Evolutionary conservation across 1,140 invertebrate genomes (phyloP).

Genomic region (Lucilia cuprina): DNA sequence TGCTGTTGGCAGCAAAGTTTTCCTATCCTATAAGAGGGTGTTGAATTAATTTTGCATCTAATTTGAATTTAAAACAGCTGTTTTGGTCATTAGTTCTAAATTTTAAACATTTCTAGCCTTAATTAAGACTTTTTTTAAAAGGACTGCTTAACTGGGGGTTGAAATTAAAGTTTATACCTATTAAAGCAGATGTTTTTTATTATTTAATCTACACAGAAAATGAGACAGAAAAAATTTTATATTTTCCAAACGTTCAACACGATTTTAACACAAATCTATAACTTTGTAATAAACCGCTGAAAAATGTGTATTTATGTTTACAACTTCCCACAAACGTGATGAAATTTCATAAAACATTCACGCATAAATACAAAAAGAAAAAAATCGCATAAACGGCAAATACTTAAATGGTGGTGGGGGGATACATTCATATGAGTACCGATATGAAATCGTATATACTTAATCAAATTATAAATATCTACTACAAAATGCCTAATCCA

Average conservation of each 20-base stretch:
- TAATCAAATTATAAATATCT: background rate
- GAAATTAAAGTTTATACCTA: too few species aligned
- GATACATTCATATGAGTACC: too few species aligned
- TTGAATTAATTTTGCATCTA: too few species aligned
- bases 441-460: background rate
- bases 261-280: constrained; percentile 6
- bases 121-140: too few species aligned
- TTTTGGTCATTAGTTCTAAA: too few species aligned
- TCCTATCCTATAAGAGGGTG: too few species aligned
- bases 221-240: background rate
- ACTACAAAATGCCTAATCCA: background rate
- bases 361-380: background rate
- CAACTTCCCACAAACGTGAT: constrained; percentile 32
- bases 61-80: too few species aligned
- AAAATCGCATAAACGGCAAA: constrained; percentile 6
- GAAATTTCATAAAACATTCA: constrained; percentile 28
- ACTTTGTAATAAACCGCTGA: constrained; percentile 14
- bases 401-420: background rate
- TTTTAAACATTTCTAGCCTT: too few species aligned
- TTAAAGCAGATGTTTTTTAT: background rate
- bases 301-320: constrained; percentile 23
- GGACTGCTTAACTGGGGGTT: too few species aligned
- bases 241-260: background rate
- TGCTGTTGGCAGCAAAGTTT: too few species aligned
- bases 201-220: background rate